These are phyloP conservation scores for Solea solea DNA, from an alignment of 2,113 vertebrate genomes.

Conservation along the genomic window DNA sequence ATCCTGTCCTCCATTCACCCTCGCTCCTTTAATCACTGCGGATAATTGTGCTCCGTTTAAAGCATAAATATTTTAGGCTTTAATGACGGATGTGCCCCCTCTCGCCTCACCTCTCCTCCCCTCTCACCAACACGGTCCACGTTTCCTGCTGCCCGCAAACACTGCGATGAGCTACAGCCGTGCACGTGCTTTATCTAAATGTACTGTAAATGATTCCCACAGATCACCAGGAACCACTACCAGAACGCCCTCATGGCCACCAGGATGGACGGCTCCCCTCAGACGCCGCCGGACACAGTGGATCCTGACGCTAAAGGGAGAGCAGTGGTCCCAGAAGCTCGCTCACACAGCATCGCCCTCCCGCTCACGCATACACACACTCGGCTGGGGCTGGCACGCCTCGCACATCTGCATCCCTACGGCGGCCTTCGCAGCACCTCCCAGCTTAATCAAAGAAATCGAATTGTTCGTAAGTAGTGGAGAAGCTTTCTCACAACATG, in stretches of 20 bases:
- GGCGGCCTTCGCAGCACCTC: slow-evolving; percentile 73
- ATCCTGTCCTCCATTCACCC: slow-evolving; percentile 51
- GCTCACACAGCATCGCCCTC: slow-evolving; percentile 80
- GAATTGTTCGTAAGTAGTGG: slow-evolving; percentile 81
- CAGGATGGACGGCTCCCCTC: slow-evolving; percentile 94
- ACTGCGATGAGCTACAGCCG: neutral
- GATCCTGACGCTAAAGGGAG: slow-evolving; percentile 65
- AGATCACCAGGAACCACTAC: slow-evolving; percentile 96
- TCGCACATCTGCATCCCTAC: slow-evolving; percentile 74
- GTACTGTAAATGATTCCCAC: neutral
- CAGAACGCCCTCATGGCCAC: slow-evolving; percentile 93
- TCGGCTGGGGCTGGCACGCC: slow-evolving; percentile 73
- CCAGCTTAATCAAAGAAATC: slow-evolving; percentile 86
- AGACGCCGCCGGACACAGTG: slow-evolving; percentile 90
- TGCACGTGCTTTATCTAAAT: neutral
- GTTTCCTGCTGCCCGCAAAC: neutral
- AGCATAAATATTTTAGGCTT: slow-evolving; percentile 45
- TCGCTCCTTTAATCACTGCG: slow-evolving; percentile 61
- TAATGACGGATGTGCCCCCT: slow-evolving; percentile 35
- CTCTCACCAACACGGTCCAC: slow-evolving; percentile 6
- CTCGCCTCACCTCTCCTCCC: slow-evolving; percentile 26
- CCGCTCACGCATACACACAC: slow-evolving; percentile 72
- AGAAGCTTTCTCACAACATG: too few relatives aligned
- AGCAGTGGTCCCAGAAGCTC: slow-evolving; percentile 67
- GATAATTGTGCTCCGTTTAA: slow-evolving; percentile 59